These are phyloP conservation scores for Micromesistius poutassou DNA, from an alignment of 2,797 vertebrate genomes.

Conservation along the genomic window DNA sequence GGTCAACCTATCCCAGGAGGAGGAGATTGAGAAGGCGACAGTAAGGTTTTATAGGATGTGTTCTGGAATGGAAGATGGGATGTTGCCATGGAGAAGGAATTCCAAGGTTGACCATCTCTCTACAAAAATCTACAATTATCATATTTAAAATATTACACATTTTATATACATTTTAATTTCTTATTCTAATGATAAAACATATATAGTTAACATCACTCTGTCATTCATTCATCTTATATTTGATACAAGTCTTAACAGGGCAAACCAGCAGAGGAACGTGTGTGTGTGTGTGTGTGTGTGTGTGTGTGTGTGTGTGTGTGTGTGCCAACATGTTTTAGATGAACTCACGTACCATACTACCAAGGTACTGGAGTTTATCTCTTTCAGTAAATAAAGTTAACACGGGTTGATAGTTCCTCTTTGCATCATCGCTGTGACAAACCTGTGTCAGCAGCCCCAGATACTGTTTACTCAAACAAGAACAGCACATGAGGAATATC, in stretches of 20 bases:
- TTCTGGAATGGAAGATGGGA: not conserved
- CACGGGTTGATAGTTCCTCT: not conserved
- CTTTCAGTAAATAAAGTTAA: constrained; percentile 5
- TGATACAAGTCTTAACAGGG: not conserved
- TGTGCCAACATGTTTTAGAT: not conserved
- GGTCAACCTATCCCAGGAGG: not conserved
- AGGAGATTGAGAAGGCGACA: too few species aligned
- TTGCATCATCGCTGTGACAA: not conserved
- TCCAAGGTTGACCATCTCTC: not conserved
- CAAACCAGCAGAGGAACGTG: not conserved
- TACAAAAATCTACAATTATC: too few species aligned
- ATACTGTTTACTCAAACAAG: not conserved
- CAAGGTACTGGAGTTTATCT: constrained; percentile 12
- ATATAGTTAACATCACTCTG: not conserved
- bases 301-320: constrained; percentile 1
- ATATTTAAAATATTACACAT: not conserved
- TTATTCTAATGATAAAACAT: not conserved
- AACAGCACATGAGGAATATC: not conserved
- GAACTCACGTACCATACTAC: not conserved
- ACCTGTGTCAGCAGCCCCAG: not conserved
- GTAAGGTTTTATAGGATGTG: not conserved
- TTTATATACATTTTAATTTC: not conserved
- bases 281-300: constrained; percentile 3
- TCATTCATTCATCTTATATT: not conserved
- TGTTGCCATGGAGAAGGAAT: not conserved